Base-by-base conservation (phyloP, 1,140 invertebrate species). In the Drosophila cardini region DNA sequence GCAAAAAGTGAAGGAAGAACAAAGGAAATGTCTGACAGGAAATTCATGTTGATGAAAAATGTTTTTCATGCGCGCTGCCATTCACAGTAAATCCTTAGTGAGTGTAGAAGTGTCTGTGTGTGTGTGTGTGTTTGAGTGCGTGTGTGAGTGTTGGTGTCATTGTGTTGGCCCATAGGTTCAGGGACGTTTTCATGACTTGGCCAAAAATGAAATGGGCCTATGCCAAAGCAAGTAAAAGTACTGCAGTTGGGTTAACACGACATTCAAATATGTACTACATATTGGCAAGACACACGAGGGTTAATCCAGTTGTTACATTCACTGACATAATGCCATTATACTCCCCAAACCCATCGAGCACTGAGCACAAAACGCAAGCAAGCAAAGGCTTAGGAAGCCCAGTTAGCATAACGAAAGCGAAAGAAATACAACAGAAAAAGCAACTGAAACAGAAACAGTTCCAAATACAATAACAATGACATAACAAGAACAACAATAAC, bases 1-100 rank as follows among this genome's bases (percentile, higher is more conserved):
- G 56, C 60, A 73, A 57, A 80, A 68, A 68, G 75, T 21, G 72
- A 75, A 56, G 48, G 46, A 76, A 89, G 75, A 87, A 87, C 84
- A 87, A 87, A 89, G 85, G 58, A 80, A 75, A 84, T 78, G 77
- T 80, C 73, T 90, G 80, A 78, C 76, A 74, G 73, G 76, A 89
- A 84, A 89, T 84, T 89, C 77, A 65, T 83, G 84, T 74, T 89
- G 85, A 89, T 89, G 84, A 89, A 89, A 89, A 89, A 89, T 89
- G 84, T 78, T 84, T 89, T 89, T 75, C 80, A 87, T 80, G 83
- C 80, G 84, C 84, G 62, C 72, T 72, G 72, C 83, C 80, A 84
- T 89, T 87, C 83, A 72, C 80, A 62, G 81, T 60, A 72, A 78
- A 83, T 78, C 38, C 65, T 58, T 26, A 42, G 3, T 74, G 63